These are phyloP conservation scores for Tanytarsus gracilentus DNA, from an alignment of 2,888 invertebrate species.

Conservation along the genomic window DNA sequence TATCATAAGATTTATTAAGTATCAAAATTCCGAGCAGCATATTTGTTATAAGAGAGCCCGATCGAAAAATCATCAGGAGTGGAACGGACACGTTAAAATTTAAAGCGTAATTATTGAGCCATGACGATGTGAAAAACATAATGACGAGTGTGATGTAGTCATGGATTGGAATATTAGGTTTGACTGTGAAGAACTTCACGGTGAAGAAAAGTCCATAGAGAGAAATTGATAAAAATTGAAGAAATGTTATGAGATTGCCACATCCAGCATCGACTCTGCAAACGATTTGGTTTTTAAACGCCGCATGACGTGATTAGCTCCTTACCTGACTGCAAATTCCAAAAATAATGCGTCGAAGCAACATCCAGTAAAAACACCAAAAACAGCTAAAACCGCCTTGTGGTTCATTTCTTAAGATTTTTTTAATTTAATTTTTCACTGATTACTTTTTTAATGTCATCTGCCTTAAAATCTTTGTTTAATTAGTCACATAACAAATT, in stretches of 20 bases:
- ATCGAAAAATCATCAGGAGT: neutral
- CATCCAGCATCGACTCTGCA: slow-evolving; percentile 78
- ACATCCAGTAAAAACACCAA: slow-evolving; percentile 74
- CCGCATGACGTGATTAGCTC: neutral
- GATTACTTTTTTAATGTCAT: too few species aligned
- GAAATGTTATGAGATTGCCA: slow-evolving; percentile 89
- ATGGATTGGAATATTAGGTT: slow-evolving; percentile 63
- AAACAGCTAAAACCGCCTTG: slow-evolving; percentile 59
- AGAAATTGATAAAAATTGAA: slow-evolving; percentile 87
- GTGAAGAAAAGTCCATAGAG: slow-evolving; percentile 78
- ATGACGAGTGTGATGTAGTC: slow-evolving; percentile 74
- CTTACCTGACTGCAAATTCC: slow-evolving; percentile 65
- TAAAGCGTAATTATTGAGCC: slow-evolving; percentile 90
- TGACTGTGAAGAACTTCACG: slow-evolving; percentile 71
- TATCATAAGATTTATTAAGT: slow-evolving; percentile 68
- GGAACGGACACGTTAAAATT: slow-evolving; percentile 68
- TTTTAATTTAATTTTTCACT: too few species aligned
- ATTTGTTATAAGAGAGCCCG: slow-evolving; percentile 89
- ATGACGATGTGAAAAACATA: slow-evolving; percentile 89
- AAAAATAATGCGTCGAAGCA: slow-evolving; percentile 85
- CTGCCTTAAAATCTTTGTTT: too few species aligned
- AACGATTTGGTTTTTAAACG: slow-evolving; percentile 31
- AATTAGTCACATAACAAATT: too few species aligned
- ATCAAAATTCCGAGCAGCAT: slow-evolving; percentile 91
- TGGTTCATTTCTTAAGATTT: too few species aligned